Evolutionary conservation across 2,113 vertebrate genomes (phyloP).

Genomic region (Scortum barcoo): DNA sequence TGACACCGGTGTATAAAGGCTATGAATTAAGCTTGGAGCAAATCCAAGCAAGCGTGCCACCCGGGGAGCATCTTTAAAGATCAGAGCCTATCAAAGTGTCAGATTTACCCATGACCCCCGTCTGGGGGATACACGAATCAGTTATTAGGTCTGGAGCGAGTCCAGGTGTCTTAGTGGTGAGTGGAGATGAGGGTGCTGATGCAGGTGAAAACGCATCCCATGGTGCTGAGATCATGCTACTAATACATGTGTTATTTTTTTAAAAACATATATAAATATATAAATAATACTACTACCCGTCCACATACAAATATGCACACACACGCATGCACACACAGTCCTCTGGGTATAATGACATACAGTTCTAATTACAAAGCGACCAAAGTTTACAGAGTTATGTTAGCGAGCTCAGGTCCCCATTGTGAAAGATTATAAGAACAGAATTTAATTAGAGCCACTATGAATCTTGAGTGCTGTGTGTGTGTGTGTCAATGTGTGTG

Average conservation of each 20-base stretch:
- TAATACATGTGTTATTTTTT: too few relatives aligned
- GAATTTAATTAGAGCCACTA: slow-evolving; percentile 59
- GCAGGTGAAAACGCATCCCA: slow-evolving; percentile 43
- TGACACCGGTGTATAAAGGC: slow-evolving; percentile 56
- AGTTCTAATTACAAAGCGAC: slow-evolving; percentile 54
- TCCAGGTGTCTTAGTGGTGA: slow-evolving; percentile 36
- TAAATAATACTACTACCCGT: too few relatives aligned
- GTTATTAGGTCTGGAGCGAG: slow-evolving; percentile 57
- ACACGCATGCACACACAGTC: slow-evolving; percentile 23
- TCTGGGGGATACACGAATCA: slow-evolving; percentile 50
- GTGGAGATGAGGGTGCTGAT: slow-evolving; percentile 38
- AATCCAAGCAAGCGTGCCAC: slow-evolving; percentile 59
- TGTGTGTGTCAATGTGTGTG: neutral
- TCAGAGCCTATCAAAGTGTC: slow-evolving; percentile 66
- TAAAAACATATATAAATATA: too few relatives aligned
- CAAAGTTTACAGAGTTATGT: slow-evolving; percentile 49
- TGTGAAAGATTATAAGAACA: slow-evolving; percentile 46
- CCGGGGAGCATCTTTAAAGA: slow-evolving; percentile 65
- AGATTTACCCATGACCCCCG: slow-evolving; percentile 57
- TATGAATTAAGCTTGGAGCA: slow-evolving; percentile 60
- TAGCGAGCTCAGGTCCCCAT: slow-evolving; percentile 50
- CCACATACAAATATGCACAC: slow-evolving; percentile 7
- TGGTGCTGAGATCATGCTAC: neutral
- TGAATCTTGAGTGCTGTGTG: slow-evolving; percentile 1
- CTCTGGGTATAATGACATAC: slow-evolving; percentile 35